phyloP scores from a whole-genome alignment of 2,113 vertebrate genomes.

The Tenrec ecaudatus region DNA sequence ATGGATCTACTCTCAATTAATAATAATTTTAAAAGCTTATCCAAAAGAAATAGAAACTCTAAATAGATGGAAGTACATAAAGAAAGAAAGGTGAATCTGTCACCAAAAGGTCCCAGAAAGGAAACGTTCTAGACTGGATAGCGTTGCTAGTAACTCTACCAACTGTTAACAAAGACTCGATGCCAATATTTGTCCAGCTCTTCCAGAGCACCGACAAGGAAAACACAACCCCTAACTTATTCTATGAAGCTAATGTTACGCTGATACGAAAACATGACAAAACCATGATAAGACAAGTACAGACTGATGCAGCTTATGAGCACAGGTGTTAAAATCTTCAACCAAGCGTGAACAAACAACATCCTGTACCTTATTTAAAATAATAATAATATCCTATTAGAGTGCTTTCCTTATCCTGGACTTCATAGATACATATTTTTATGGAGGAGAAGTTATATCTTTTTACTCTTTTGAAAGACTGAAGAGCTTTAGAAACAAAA shows the following conservation, averaged over 20 bases:
- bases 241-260: not conserved
- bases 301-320: not conserved
- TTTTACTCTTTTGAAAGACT: too few relatives aligned
- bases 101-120: not conserved
- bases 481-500: too few relatives aligned
- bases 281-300: not conserved
- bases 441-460: too few relatives aligned
- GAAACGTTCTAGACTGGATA: not conserved
- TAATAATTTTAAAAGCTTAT: not conserved
- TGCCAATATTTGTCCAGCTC: not conserved
- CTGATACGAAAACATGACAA: not conserved
- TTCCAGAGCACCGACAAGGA: not conserved
- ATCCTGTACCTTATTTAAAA: too few relatives aligned
- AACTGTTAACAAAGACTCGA: not conserved
- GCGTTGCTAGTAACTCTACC: not conserved
- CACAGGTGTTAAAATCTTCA: too few relatives aligned
- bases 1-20: too few relatives aligned
- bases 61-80: not conserved
- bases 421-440: too few relatives aligned
- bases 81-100: not conserved
- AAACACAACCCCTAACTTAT: not conserved
- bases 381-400: too few relatives aligned
- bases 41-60: not conserved
- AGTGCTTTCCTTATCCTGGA: too few relatives aligned
- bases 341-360: too few relatives aligned